Conservation (phyloP, 1,140 invertebrate species). For the Drosophila eugracilis region DNA sequence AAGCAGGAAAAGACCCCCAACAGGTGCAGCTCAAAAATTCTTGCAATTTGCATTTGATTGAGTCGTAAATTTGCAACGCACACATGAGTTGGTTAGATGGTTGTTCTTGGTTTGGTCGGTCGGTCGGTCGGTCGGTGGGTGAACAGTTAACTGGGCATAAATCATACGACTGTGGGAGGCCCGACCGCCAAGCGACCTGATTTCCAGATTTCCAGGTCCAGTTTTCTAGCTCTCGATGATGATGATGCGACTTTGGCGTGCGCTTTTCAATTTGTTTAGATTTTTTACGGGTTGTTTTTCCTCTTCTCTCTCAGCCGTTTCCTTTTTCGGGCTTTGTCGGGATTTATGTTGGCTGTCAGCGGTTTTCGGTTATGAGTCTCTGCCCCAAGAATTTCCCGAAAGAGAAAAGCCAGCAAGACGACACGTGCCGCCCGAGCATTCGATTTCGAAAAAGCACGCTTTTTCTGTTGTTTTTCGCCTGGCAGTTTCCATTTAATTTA, state of each 20-base stretch:
- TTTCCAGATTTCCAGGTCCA: conserved; percentile 60
- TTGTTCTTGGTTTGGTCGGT: conserved; percentile 11
- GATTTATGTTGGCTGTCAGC: conserved; percentile 75
- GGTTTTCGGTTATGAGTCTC: conserved; percentile 71
- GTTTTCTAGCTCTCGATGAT: conserved; percentile 72
- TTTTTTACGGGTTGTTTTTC: conserved; percentile 43
- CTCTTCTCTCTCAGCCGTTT: conserved; percentile 24
- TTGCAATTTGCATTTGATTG: conserved; percentile 78
- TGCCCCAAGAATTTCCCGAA: conserved; percentile 62
- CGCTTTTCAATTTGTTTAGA: conserved; percentile 78
- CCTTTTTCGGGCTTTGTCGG: conserved; percentile 49
- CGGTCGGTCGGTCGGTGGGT: conserved; percentile 11
- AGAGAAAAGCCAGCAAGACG: conserved; percentile 56
- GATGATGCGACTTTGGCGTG: conserved; percentile 81
- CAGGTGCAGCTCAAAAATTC: conserved; percentile 63
- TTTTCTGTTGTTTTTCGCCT: conserved; percentile 34
- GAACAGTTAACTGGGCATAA: conserved; percentile 68
- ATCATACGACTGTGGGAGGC: conserved; percentile 75
- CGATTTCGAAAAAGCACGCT: conserved; percentile 36
- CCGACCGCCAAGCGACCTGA: conserved; percentile 55
- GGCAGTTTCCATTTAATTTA: conserved; percentile 73
- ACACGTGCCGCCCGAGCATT: conserved; percentile 67
- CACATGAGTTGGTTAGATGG: conserved; percentile 27
- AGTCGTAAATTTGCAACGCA: conserved; percentile 80
- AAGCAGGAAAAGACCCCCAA: conserved; percentile 29